Base-by-base conservation (phyloP, 1,140 invertebrate species). In the Papilio glaucus region DNA sequence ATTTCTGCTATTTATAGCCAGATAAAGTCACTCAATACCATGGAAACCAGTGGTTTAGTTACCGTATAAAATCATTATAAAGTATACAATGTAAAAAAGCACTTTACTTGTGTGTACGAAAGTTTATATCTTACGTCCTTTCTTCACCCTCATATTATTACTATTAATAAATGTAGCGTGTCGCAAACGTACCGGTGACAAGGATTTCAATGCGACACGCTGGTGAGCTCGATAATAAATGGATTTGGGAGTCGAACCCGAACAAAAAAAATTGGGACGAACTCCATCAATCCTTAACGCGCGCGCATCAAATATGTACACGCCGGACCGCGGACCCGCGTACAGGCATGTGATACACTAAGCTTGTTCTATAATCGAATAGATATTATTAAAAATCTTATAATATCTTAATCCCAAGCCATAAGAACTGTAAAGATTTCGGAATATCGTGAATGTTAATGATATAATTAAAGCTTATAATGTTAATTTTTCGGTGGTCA, bases 221-320 rank as follows among this genome's bases (percentile, higher is more conserved):
- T 69, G 26, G 61, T 18, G 42, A 37, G 26, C 45, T 15, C 21
- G 67, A 77, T 77, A 76, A 79, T 81, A 83, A 81, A 83, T 81
- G 78, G 75, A 78, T 77, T 72, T 72, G 70, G 68, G 75, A 77
- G 73, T 78, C 74, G 80, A 77, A 78, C 73, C 65, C 70, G 63
- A 79, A 57, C 49, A 57, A 57, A 78, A 72, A 77, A 82, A 84
- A 74, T n/a, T 75, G 77, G 78, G 78, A 80, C 77, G 80, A 77
- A 78, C 71, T 72, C 73, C 83, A 82, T 84, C 83, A 84, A 84
- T 84, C 79, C 69, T 84, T 79, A 79, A 76, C 79, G 78, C 77
- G 77, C 78, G 75, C 80, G 80, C 81, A 85, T 85, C 83, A 82
- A 84, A 81, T 80, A 85, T 82, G 82, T 84, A 84, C 77, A 83